phyloP scores from a whole-genome alignment of 1,140 invertebrate species.

The Ephestia elutella region DNA sequence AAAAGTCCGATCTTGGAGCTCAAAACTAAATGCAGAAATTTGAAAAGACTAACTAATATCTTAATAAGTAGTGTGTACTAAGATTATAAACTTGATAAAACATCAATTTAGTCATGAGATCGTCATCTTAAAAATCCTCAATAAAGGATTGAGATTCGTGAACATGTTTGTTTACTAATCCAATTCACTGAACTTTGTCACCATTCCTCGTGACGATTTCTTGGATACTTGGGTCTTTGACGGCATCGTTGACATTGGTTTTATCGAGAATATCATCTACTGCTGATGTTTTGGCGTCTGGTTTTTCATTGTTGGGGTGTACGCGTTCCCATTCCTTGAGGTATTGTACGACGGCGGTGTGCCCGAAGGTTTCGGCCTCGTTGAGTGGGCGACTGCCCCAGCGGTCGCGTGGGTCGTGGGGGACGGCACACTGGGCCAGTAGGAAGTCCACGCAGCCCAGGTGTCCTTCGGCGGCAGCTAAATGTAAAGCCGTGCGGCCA shows the following conservation, averaged over 20 bases:
- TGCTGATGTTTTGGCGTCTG: conserved; percentile 24
- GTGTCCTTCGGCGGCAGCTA: conserved; percentile 94
- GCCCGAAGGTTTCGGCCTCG: conserved; percentile 89
- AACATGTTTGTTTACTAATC: conserved; percentile 17
- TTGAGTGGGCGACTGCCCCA: conserved; percentile 93
- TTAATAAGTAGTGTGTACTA: too few species aligned
- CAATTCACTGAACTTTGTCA: conserved; percentile 55
- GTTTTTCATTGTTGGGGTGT: conserved; percentile 41
- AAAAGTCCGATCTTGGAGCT: background rate
- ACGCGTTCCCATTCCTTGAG: conserved; percentile 79
- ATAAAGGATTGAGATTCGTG: conserved; percentile 3
- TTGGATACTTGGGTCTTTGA: conserved; percentile 64
- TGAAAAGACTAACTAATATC: background rate
- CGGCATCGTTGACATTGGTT: conserved; percentile 50
- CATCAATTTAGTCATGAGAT: conserved; percentile 6
- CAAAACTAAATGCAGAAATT: background rate
- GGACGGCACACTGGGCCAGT: conserved; percentile 88
- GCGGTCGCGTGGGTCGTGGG: conserved; percentile 85
- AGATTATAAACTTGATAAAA: background rate
- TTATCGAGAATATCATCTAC: conserved; percentile 66
- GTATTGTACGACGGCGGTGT: conserved; percentile 84
- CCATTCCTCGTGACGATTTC: conserved; percentile 65
- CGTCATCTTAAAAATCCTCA: background rate
- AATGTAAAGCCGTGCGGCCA: conserved; percentile 92
- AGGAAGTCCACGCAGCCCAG: conserved; percentile 91